Conservation (phyloP, 2,797 vertebrate genomes). For the Menidia menidia region DNA sequence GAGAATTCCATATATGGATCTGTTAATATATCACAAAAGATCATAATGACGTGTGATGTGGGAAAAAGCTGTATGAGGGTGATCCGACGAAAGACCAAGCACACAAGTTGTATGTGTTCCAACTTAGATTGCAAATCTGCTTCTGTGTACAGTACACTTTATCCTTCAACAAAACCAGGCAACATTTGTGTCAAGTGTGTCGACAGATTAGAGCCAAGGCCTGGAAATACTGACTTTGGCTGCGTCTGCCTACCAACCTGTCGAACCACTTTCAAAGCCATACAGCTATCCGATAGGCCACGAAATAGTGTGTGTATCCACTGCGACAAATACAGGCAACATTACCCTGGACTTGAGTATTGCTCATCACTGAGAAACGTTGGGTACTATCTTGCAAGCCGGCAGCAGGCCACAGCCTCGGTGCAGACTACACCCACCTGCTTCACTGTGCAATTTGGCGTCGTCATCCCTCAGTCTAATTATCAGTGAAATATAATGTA, state of each 20-base stretch:
- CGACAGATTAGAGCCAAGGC: slow-evolving; percentile 30
- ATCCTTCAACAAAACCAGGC: slow-evolving; percentile 48
- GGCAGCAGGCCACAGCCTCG: slow-evolving; percentile 3
- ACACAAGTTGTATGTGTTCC: slow-evolving; percentile 11
- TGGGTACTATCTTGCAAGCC: slow-evolving; percentile 1
- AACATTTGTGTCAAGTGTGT: slow-evolving; percentile 16
- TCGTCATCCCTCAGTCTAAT: slow-evolving; percentile 50
- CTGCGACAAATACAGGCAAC: slow-evolving; percentile 28
- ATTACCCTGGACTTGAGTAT: slow-evolving; percentile 18
- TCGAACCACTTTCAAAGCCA: slow-evolving; percentile 73
- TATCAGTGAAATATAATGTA: slow-evolving; percentile 36
- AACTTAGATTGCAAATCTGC: slow-evolving; percentile 11
- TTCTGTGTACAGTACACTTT: slow-evolving; percentile 20
- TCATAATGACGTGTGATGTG: neutral
- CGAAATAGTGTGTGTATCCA: slow-evolving; percentile 14
- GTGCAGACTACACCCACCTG: slow-evolving; percentile 15
- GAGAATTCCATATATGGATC: neutral
- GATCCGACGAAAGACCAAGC: neutral
- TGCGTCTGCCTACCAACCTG: slow-evolving; percentile 66
- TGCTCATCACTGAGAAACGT: slow-evolving; percentile 14
- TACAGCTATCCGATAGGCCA: slow-evolving; percentile 46
- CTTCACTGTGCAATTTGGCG: slow-evolving; percentile 16
- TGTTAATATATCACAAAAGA: neutral
- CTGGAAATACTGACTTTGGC: slow-evolving; percentile 43
- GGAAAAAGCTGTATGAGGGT: neutral